Percentiles rank a stretch among this genome's conserved stretches.
These are phyloP conservation scores for Tuta absoluta DNA, from an alignment of 2,888 invertebrate species.

Conservation along the genomic window DNA sequence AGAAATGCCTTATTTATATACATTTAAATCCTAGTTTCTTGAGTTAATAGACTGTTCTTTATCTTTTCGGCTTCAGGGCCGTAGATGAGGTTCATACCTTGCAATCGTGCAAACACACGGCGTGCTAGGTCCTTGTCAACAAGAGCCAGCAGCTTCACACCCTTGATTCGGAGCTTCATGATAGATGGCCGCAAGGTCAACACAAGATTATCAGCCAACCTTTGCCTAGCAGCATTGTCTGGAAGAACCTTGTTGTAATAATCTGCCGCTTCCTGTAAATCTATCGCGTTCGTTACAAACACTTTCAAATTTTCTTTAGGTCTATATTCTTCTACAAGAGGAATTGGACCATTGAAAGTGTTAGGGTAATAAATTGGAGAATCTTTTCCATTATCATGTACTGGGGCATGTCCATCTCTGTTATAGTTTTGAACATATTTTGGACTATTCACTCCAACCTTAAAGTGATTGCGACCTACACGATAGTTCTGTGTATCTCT, in stretches of 20 bases:
- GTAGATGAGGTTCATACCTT: neutral
- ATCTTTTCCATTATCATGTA: constrained; percentile 86
- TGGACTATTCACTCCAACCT: constrained; percentile 35
- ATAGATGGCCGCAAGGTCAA: constrained; percentile 1
- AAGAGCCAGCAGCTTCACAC: constrained; percentile 86
- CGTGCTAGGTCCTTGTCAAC: constrained; percentile 87
- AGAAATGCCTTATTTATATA: too few species aligned
- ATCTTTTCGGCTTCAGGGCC: neutral
- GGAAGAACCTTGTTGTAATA: constrained; percentile 9
- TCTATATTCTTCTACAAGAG: constrained; percentile 62
- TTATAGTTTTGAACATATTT: constrained; percentile 31
- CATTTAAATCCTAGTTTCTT: neutral
- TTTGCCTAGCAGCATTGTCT: neutral
- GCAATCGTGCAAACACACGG: constrained; percentile 58
- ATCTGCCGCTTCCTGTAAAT: constrained; percentile 2
- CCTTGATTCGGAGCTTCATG: constrained; percentile 84
- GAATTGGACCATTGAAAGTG: constrained; percentile 90
- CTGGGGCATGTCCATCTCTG: constrained; percentile 79
- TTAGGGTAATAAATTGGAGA: constrained; percentile 96
- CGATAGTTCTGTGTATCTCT: constrained; percentile 33
- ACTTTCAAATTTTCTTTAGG: constrained; percentile 6
- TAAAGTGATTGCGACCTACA: constrained; percentile 35
- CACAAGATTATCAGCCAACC: constrained; percentile 10
- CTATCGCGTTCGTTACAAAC: neutral
- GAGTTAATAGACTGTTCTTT: neutral